Percentiles rank a stretch among this genome's conserved stretches.
These are phyloP conservation scores for Ptychobarbus kaznakovi DNA, from an alignment of 2,797 vertebrate genomes.

Conservation along the genomic window DNA sequence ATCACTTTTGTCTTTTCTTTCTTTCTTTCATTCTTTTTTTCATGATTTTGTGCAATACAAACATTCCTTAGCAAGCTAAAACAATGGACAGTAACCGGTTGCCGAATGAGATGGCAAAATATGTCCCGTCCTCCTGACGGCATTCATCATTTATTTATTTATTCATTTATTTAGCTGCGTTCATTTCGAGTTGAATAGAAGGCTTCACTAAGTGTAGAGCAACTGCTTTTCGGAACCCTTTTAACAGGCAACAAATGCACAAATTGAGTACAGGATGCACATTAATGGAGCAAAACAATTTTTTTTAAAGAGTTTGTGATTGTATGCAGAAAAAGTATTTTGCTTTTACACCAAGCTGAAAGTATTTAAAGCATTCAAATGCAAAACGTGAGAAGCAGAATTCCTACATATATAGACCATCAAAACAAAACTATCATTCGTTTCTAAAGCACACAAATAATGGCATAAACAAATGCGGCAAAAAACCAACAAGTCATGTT, in stretches of 20 bases:
- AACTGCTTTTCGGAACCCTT: constrained; percentile 53
- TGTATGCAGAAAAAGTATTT: background rate
- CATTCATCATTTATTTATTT: constrained; percentile 51
- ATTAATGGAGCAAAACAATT: constrained; percentile 20
- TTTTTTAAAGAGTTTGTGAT: background rate
- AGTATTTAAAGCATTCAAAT: constrained; percentile 28
- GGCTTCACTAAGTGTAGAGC: constrained; percentile 49
- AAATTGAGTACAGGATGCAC: constrained; percentile 43
- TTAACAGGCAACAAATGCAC: constrained; percentile 47
- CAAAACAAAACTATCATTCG: constrained; percentile 16
- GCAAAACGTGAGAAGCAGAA: constrained; percentile 10
- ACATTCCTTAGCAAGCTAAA: constrained; percentile 52
- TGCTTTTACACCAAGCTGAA: background rate
- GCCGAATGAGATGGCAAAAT: constrained; percentile 44
- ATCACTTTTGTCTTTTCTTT: constrained; percentile 42
- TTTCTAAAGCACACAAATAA: constrained; percentile 37
- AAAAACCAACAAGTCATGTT: constrained; percentile 27
- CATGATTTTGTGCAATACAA: constrained; percentile 27
- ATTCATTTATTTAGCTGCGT: constrained; percentile 40
- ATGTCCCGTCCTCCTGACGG: constrained; percentile 40
- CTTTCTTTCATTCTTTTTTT: background rate
- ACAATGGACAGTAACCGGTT: constrained; percentile 41
- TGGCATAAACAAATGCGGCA: constrained; percentile 12
- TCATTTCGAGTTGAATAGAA: constrained; percentile 46
- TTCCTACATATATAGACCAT: constrained; percentile 2